Conservation (phyloP, 2,113 vertebrate genomes). For the Zosterops japonicus region DNA sequence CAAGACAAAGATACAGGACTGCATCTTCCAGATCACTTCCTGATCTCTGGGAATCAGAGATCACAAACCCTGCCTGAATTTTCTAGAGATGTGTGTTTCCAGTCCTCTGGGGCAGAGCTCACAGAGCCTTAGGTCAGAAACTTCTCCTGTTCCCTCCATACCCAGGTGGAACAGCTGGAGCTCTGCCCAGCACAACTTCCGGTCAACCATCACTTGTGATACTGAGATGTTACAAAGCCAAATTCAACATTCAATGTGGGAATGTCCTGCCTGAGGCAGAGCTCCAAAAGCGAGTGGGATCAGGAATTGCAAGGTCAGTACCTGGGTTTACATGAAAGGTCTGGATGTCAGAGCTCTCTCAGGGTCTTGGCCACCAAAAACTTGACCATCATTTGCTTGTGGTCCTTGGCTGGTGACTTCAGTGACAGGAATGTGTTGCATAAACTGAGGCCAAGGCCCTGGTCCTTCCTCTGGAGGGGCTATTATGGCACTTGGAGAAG, state of each 20-base stretch:
- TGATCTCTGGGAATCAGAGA: neutral
- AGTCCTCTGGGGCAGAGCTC: neutral
- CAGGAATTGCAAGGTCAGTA: fast-evolving
- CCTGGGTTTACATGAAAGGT: fast-evolving
- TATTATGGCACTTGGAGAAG: neutral
- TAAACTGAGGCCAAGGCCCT: neutral
- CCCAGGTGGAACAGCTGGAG: neutral
- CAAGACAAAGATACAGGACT: neutral
- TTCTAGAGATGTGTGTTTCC: neutral
- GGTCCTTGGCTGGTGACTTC: neutral
- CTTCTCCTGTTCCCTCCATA: neutral
- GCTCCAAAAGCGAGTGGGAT: neutral
- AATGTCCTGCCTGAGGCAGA: neutral
- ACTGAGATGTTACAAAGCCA: neutral
- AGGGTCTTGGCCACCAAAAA: neutral
- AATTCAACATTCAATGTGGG: neutral
- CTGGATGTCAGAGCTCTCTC: neutral
- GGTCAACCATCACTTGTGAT: neutral
- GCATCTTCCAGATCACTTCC: neutral
- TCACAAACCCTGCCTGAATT: neutral
- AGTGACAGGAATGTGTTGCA: no score
- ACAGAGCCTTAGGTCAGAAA: neutral
- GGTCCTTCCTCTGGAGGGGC: neutral
- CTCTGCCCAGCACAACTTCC: neutral
- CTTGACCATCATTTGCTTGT: neutral